Evolutionary conservation across 2,888 invertebrate species (phyloP).

Genomic region (Trachelus stipa): DNA sequence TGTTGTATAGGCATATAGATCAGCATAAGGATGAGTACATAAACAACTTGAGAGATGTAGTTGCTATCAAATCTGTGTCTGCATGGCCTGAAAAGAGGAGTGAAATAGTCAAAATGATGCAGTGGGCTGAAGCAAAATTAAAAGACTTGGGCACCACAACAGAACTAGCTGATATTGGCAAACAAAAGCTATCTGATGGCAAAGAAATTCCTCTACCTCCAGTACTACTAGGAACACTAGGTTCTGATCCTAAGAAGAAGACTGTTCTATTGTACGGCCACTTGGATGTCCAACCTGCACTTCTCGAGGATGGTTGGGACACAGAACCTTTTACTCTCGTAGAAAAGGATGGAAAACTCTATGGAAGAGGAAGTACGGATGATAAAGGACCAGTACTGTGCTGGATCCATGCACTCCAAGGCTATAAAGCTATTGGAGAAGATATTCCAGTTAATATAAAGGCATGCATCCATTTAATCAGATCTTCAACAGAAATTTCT

Average conservation of each 20-base stretch:
- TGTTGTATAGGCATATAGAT: conserved; percentile 79
- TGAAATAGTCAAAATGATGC: conserved; percentile 87
- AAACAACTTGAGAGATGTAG: conserved; percentile 82
- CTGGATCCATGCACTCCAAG: conserved; percentile 95
- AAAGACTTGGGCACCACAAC: conserved; percentile 78
- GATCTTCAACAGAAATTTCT: background rate
- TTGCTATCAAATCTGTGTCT: conserved; percentile 96
- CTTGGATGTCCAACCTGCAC: conserved; percentile 97
- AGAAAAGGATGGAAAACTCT: conserved; percentile 89
- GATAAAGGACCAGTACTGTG: conserved; percentile 96
- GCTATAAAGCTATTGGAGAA: conserved; percentile 79
- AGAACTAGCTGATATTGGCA: conserved; percentile 82
- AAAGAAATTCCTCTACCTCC: conserved; percentile 84
- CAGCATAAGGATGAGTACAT: conserved; percentile 81
- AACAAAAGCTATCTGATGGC: conserved; percentile 79
- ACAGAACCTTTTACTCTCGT: conserved; percentile 93
- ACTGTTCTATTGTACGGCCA: conserved; percentile 97
- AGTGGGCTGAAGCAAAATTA: conserved; percentile 81
- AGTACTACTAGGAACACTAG: conserved; percentile 83
- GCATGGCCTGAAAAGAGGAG: conserved; percentile 85
- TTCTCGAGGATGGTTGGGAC: conserved; percentile 93
- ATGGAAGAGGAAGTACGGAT: conserved; percentile 92
- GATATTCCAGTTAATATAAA: conserved; percentile 82
- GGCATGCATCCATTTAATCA: conserved; percentile 35
- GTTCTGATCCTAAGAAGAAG: conserved; percentile 84